Evolutionary conservation across 2,888 invertebrate species (phyloP).

Genomic region (Marasmarcha lunaedactyla): DNA sequence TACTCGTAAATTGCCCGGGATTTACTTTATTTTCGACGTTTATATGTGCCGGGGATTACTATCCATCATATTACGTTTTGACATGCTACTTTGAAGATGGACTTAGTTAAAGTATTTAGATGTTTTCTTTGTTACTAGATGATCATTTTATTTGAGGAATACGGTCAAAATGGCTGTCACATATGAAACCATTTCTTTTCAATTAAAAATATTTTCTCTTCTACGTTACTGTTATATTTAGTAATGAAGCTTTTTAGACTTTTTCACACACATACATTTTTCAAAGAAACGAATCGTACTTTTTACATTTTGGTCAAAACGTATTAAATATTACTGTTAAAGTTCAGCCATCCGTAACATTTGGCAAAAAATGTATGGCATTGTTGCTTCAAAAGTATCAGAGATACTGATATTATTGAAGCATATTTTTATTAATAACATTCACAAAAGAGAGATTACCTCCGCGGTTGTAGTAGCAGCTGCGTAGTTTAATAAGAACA

Average conservation of each 20-base stretch:
- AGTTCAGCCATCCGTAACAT: slow-evolving; percentile 39
- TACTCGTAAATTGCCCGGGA: slow-evolving; percentile 68
- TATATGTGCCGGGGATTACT: slow-evolving; percentile 41
- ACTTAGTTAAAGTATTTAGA: too few species aligned
- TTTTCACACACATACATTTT: too few species aligned
- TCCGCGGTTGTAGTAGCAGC: slow-evolving; percentile 47
- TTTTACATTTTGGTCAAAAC: too few species aligned
- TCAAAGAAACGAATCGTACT: too few species aligned
- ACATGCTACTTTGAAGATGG: slow-evolving; percentile 31
- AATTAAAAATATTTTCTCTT: too few species aligned
- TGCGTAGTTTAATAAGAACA: slow-evolving; percentile 20
- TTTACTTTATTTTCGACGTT: slow-evolving; percentile 52
- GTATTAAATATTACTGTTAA: too few species aligned
- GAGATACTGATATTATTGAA: slow-evolving; percentile 50
- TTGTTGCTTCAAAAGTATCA: slow-evolving; percentile 53
- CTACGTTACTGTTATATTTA: too few species aligned
- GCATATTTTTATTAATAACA: slow-evolving; percentile 68
- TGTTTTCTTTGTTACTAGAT: too few species aligned
- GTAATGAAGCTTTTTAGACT: too few species aligned
- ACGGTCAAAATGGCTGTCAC: too few species aligned
- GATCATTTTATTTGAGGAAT: too few species aligned
- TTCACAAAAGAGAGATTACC: slow-evolving; percentile 64
- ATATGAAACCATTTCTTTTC: too few species aligned
- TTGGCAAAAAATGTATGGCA: slow-evolving; percentile 43
- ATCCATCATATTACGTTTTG: slow-evolving; percentile 19